Base-by-base conservation (phyloP, 2,888 invertebrate genomes). In the Apomyelois bistriatella region DNA sequence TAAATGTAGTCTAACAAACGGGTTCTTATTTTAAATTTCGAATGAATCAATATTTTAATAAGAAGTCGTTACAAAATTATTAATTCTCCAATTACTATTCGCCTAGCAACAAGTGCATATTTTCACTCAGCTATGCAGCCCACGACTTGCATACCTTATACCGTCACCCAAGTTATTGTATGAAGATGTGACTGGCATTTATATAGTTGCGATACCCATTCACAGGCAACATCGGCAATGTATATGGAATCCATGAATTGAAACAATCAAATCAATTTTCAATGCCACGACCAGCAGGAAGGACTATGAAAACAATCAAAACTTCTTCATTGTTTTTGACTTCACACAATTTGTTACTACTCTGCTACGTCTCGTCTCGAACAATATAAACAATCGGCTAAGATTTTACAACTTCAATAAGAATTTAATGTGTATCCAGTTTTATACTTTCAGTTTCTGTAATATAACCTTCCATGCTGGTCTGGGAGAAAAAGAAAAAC, bases 151-250 rank as follows among this genome's bases (percentile, higher is more conserved):
- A 15, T 38, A 30, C 9, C 48, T 37, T 37, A 49, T 13, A 9
- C 10, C 12, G 48, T 37, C 48, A 49, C 38, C 38, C 48, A 28
- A 40, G 28, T 38, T 38, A 49, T 49, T 49, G 48, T 49, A 40
- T 49, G 36, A 37, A 17, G 1, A 37, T 37, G 48, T 49, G 48
- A 38, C 37, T 17, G 22, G 38, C 28, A 47, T 47, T 32, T 15
- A 16, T 46, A 46, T 28, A 41, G 9, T 12, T 28, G 43, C 30
- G 28, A 12, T 28, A 12, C 30, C 43, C 43, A 43, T 43, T 43
- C 43, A 43, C 28, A 12, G 28, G 30, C 8, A 12, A 43, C 22
- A 42, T 28, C 28, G 12, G 13, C 28, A 7, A 30, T 28, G 30
- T 5, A 12, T 28, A 6, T 43, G 12, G 42, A 43, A 43, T 43